phyloP scores from a whole-genome alignment of 2,797 vertebrate genomes.

The Thripadectes ignobilis region DNA sequence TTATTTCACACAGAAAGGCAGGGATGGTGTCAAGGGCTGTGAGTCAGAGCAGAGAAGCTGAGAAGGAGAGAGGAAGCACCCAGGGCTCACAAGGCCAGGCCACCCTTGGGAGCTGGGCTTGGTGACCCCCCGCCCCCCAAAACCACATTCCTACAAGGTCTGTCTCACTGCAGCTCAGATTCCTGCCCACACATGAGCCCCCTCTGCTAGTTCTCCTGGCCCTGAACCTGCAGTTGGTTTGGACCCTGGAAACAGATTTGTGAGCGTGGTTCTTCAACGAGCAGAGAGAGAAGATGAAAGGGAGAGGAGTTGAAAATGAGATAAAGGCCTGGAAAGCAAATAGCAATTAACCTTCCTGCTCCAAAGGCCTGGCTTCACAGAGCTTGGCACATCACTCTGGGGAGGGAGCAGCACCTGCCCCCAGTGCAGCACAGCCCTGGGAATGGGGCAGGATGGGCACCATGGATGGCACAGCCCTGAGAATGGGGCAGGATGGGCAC shows the following conservation, averaged over 20 bases:
- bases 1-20: not conserved
- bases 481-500: too few relatives aligned
- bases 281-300: not conserved
- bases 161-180: not conserved
- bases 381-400: fast-evolving
- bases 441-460: not conserved
- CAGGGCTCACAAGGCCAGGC: fast-evolving
- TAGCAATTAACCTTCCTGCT: constrained; percentile 10
- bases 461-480: not conserved
- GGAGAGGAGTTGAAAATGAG: not conserved
- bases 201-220: not conserved
- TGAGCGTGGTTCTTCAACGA: not conserved
- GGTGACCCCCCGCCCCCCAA: not conserved
- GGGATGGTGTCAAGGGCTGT: fast-evolving
- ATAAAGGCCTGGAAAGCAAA: not conserved
- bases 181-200: not conserved
- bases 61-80: not conserved
- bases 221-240: not conserved
- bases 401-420: not conserved
- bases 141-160: fast-evolving
- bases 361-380: not conserved
- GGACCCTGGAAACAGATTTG: not conserved
- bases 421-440: not conserved
- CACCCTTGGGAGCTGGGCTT: not conserved
- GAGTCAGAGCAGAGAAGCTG: not conserved